Base-by-base conservation (phyloP, 37 sponge, comb jelly and placozoan genomes). In the Dysidea cf. avara region DNA sequence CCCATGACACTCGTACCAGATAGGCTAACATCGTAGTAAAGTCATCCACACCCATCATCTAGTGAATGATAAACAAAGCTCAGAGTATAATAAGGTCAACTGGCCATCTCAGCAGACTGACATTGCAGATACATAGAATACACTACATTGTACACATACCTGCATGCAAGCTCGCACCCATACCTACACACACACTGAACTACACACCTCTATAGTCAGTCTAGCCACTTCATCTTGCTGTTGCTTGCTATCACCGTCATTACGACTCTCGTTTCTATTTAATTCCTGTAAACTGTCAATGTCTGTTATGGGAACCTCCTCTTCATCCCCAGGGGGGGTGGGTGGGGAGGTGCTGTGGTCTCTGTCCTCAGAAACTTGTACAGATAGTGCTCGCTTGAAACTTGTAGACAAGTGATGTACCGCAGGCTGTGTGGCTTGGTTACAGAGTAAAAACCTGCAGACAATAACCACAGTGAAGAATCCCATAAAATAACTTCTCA, bases 31-130 rank as follows among this genome's bases (percentile, higher is more conserved):
- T 85, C 0, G 86, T 81, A 16, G 75, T 31, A 54, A 90, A 90
- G 56, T 90, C 91, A 70, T 80, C 82, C 1, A 81, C 77, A 39
- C 73, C 71, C 81, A 90, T 90, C 13, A 79, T 85, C 91, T 90
- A 61, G 2, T 79, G 2, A 34, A 28, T 36, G 46, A 29, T 40
- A 14, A 54, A 32, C n/a, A n/a, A n/a, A n/a, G n/a, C n/a, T n/a
- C n/a, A n/a, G n/a, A n/a, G n/a, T n/a, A n/a, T n/a, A n/a, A 64
- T 13, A 29, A n/a, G 12, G 12, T 16, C 33, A n/a, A n/a, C n/a
- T n/a, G n/a, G n/a, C n/a, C n/a, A 3, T 54, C 21, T 54, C 7
- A 2, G 2, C 2, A 54, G 3, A 2, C 2, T 54, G 56, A 54
- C 56, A n/a, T n/a, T n/a, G n/a, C n/a, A n/a, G 30, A 18, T 26